Percentiles rank a stretch among this genome's conserved stretches.
Evolutionary conservation across 64 coral and sea anemone genomes (phyloP).

Genomic region (Stichodactyla mertensii): DNA sequence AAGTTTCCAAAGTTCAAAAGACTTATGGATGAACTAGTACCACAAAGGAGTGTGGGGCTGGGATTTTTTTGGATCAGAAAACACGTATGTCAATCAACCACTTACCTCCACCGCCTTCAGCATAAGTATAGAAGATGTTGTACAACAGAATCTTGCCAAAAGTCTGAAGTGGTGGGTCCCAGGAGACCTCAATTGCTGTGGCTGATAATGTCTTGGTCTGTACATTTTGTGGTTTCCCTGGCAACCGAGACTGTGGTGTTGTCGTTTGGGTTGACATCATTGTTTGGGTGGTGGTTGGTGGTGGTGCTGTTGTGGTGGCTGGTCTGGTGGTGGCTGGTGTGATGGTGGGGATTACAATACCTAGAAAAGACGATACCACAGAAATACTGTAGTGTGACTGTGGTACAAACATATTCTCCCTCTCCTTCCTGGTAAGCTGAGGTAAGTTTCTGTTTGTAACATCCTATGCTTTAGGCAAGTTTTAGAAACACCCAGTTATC

Average conservation of each 20-base stretch:
- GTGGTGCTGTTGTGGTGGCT: constrained; percentile 13
- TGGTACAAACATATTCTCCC: too few relatives aligned
- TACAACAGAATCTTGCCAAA: constrained; percentile 39
- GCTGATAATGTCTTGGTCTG: constrained; percentile 10
- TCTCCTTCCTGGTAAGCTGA: too few relatives aligned
- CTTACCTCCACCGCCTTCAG: neutral
- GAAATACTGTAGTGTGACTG: neutral
- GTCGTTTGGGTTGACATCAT: neutral
- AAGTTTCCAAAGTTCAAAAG: too few relatives aligned
- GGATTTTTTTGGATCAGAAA: too few relatives aligned
- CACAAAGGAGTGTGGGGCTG: too few relatives aligned
- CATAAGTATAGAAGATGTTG: constrained; percentile 6
- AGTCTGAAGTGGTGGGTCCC: constrained; percentile 20
- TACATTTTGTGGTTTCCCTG: constrained; percentile 47
- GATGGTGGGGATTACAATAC: neutral
- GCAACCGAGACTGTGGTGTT: neutral
- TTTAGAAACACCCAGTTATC: too few relatives aligned
- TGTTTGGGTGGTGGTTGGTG: constrained; percentile 8
- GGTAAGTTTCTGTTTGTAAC: too few relatives aligned
- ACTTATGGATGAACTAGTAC: too few relatives aligned
- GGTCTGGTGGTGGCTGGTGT: constrained; percentile 23
- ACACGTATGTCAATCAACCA: neutral
- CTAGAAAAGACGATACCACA: neutral
- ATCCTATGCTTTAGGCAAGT: too few relatives aligned
- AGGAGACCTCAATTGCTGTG: constrained; percentile 43